Evolutionary conservation across 2,113 vertebrate genomes (phyloP).

Genomic region (Siniperca knerii): DNA sequence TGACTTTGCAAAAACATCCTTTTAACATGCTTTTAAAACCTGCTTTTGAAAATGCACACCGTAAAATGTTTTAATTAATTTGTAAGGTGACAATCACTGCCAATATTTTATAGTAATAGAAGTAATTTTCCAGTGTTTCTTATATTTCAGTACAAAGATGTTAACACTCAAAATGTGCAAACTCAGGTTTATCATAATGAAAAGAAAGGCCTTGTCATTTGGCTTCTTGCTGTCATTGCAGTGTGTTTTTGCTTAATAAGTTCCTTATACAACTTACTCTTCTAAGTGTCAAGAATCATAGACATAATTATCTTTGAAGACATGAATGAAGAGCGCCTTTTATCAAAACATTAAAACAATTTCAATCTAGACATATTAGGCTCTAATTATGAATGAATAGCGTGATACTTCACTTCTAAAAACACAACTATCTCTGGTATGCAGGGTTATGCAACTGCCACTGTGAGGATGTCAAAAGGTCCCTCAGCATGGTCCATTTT

Average conservation of each 20-base stretch:
- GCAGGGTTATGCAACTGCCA: constrained; percentile 53
- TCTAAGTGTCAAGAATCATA: background rate
- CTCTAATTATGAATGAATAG: constrained; percentile 43
- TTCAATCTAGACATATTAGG: background rate
- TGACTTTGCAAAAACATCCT: background rate
- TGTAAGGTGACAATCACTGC: too few species aligned
- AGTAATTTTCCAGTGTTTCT: background rate
- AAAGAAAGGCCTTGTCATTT: background rate
- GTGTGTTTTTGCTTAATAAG: background rate
- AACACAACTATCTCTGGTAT: constrained; percentile 61
- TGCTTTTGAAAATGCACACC: background rate
- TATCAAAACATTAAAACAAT: constrained; percentile 10
- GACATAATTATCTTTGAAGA: constrained; percentile 15
- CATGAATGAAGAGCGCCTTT: background rate
- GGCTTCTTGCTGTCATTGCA: background rate
- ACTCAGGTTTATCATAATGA: background rate
- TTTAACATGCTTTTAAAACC: background rate
- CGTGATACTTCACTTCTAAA: constrained; percentile 32
- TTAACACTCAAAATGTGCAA: too few species aligned
- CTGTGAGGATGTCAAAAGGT: constrained; percentile 66
- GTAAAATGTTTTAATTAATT: too few species aligned
- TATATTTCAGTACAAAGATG: background rate
- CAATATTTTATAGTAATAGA: background rate
- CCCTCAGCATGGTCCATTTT: constrained; percentile 46
- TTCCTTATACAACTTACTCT: background rate